phyloP scores from a whole-genome alignment of 2,113 vertebrate genomes.

The Salvelinus sp. region DNA sequence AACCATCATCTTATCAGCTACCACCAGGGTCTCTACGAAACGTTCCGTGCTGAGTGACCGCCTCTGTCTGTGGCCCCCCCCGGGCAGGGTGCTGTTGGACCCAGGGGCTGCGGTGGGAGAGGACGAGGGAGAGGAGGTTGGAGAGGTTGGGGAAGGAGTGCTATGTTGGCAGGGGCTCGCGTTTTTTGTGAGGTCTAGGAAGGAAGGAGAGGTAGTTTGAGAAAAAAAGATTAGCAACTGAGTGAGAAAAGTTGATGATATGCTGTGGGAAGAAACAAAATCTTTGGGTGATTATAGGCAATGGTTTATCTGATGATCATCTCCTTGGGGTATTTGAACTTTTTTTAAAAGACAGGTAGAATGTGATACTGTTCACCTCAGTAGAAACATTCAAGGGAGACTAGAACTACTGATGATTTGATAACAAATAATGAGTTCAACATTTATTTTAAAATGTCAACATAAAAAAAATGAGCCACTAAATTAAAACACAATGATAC shows the following conservation, averaged over 20 bases:
- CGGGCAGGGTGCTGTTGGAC: conserved; percentile 58
- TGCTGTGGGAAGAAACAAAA: too few relatives aligned
- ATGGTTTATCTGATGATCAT: too few relatives aligned
- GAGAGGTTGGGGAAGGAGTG: conserved; percentile 52
- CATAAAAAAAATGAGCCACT: too few relatives aligned
- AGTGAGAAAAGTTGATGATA: neutral
- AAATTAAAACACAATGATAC: too few relatives aligned
- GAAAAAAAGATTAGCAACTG: conserved; percentile 12
- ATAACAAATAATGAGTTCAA: too few relatives aligned
- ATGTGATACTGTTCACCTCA: too few relatives aligned
- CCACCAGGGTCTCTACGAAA: conserved; percentile 96
- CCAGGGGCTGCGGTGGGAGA: conserved; percentile 50
- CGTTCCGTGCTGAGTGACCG: conserved; percentile 93
- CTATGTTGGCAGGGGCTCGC: conserved; percentile 75
- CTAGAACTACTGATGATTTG: too few relatives aligned
- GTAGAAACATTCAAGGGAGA: too few relatives aligned
- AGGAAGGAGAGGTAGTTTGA: neutral
- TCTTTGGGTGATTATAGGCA: too few relatives aligned
- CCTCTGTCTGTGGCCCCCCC: conserved; percentile 72
- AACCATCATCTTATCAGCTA: conserved; percentile 99
- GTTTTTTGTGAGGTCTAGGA: conserved; percentile 79
- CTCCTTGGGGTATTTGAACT: too few relatives aligned
- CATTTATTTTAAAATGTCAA: too few relatives aligned
- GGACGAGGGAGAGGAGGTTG: conserved; percentile 25
- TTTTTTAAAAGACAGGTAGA: too few relatives aligned